These are phyloP conservation scores for Meloidogyne chitwoodi DNA, from an alignment of 1,140 invertebrate species.

Conservation along the genomic window DNA sequence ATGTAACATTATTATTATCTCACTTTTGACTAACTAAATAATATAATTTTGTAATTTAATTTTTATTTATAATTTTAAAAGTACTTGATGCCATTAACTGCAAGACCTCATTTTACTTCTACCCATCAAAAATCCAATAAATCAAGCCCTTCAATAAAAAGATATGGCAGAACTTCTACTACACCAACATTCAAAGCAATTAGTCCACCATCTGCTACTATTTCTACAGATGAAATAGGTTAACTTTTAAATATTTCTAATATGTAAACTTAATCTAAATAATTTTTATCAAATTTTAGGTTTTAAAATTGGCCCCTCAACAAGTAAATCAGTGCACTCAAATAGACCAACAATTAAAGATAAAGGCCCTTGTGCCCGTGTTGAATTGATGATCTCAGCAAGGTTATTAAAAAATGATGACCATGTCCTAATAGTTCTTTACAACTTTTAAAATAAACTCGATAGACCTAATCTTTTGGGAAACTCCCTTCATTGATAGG, in stretches of 20 bases:
- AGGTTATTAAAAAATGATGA: slow-evolving; percentile 11
- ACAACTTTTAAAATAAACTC: background rate
- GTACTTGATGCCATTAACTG: background rate
- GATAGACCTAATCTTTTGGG: background rate
- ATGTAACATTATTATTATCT: too few species aligned
- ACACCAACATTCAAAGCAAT: background rate
- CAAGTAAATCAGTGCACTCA: background rate
- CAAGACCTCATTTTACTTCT: background rate
- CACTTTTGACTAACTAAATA: too few species aligned
- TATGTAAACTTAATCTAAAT: background rate
- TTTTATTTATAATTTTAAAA: too few species aligned
- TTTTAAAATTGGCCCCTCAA: background rate
- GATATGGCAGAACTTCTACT: background rate
- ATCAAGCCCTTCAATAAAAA: background rate
- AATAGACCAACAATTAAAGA: background rate
- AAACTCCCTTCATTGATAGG: background rate
- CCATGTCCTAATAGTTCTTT: background rate
- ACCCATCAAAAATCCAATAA: background rate
- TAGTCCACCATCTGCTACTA: background rate
- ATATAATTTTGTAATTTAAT: too few species aligned
- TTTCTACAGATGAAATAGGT: background rate
- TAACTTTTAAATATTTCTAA: background rate
- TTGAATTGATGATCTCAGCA: slow-evolving; percentile 24
- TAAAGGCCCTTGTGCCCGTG: background rate
- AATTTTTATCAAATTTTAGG: background rate